Evolutionary conservation across 2,888 invertebrate genomes (phyloP).

Genomic region (Lamellibrachia satsuma): DNA sequence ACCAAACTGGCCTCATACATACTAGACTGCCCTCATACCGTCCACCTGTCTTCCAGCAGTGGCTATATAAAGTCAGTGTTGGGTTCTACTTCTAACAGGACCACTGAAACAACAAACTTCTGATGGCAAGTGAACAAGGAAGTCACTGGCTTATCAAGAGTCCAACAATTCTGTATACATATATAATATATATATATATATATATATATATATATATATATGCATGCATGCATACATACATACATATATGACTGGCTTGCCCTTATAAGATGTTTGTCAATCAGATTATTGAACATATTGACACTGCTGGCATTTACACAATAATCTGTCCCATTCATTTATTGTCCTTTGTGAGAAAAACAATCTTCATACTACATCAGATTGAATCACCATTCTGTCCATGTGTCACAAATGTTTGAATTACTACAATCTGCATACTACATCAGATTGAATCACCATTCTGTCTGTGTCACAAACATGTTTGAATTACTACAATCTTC

Average conservation of each 20-base stretch:
- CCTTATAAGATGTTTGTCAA: not conserved
- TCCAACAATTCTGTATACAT: not conserved
- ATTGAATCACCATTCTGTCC: not conserved
- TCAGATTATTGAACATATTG: not conserved
- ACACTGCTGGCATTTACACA: not conserved
- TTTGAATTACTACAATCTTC: conserved; percentile 13
- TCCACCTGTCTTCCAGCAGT: not conserved
- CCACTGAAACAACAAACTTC: not conserved
- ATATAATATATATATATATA: too few relatives aligned
- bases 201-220: too few relatives aligned
- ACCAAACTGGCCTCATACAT: not conserved
- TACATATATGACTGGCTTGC: not conserved
- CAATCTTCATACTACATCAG: too few relatives aligned
- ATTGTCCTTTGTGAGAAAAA: not conserved
- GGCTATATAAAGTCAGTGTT: not conserved
- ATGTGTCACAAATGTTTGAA: not conserved
- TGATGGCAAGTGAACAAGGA: not conserved
- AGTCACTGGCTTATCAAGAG: not conserved
- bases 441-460: not conserved
- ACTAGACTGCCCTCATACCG: not conserved
- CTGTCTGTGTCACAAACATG: not conserved
- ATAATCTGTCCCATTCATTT: not conserved
- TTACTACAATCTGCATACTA: not conserved
- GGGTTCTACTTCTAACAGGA: not conserved
- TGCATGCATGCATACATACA: not conserved